Base-by-base conservation (phyloP, 2,113 vertebrate genomes). In the Uria lomvia region DNA sequence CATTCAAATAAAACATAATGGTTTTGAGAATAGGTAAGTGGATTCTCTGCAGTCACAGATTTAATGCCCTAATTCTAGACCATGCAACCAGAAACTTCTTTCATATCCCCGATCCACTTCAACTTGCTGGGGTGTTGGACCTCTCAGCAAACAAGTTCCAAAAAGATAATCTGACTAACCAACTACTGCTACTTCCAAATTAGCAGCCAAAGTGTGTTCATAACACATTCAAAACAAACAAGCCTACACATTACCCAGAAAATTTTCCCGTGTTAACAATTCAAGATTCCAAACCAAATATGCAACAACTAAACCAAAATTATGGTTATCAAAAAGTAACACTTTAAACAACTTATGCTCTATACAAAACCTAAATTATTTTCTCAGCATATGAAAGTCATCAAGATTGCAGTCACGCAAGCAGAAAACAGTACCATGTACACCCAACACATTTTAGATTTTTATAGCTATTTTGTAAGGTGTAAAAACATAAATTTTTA, bases 211-310 rank as follows among this genome's bases (percentile, higher is more conserved):
- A 93, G 78, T 97, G 95, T 95, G 90, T 97, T 97, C 85, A 91
- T 97, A 97, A 96, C 95, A 96, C 95, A 93, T 96, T 95, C 90
- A 96, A 97, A 97, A 96, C 96, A 92, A 97, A 96, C 94, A 96
- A 96, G 94, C 96, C 95, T 79, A 97, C 91, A 94, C 95, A 93
- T 80, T 92, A 92, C 95, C 91, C 92, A 93, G 81, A 94, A 92
- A 49, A 43, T 79, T 90, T 76, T 71, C 89, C 87, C 89, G 38
- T 95, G 91, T 80, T 96, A 96, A 95, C 96, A 97, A 91, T 96
- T 96, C 91, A 77, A 94, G 74, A 91, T 94, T 90, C 91, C 78
- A 94, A 95, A 97, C 74, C 94, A 95, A 96, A 94, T 65, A 97
- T 36, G 70, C 84, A 90, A 94, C 93, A 93, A 86, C 90, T 58